These are phyloP conservation scores for Thamnophis sirtalis DNA, from an alignment of 2,113 vertebrate species.

Conservation along the genomic window DNA sequence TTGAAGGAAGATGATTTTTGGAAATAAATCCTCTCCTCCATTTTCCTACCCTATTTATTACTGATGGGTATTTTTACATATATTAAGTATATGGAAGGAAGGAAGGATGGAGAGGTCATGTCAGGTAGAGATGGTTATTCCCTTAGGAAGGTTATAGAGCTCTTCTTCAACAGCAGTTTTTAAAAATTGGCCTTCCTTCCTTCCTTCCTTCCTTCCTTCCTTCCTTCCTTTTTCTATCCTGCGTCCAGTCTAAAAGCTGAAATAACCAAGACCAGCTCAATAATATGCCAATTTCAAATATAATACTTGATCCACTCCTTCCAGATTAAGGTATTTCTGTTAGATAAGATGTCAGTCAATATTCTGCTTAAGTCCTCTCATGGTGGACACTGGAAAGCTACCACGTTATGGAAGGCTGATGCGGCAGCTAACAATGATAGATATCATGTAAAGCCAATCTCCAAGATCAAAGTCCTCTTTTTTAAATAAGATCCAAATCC, in stretches of 20 bases:
- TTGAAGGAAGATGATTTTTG: background rate
- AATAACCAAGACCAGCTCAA: constrained; percentile 62
- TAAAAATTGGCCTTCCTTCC: too few relatives aligned
- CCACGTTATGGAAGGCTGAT: constrained; percentile 70
- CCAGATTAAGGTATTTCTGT: constrained; percentile 79
- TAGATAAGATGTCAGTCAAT: constrained; percentile 74
- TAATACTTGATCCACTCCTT: constrained; percentile 71
- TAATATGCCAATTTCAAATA: constrained; percentile 73
- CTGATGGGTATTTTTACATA: background rate
- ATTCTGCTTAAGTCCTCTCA: constrained; percentile 65
- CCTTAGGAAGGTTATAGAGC: background rate
- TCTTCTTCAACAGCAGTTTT: too few relatives aligned
- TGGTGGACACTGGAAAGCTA: constrained; percentile 61
- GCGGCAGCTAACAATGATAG: constrained; percentile 75
- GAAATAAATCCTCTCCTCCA: background rate
- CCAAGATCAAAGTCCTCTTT: constrained; percentile 75
- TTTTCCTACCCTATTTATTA: background rate
- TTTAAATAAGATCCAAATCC: constrained; percentile 79
- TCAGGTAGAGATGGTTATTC: background rate
- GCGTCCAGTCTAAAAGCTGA: constrained; percentile 46
- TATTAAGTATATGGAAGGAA: background rate
- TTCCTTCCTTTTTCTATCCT: background rate
- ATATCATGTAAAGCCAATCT: constrained; percentile 80
- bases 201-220: background rate
- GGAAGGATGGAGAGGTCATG: background rate